Base-by-base conservation (phyloP, 35 echinoderm and acorn worm genomes). In the Hemicentrotus pulcherrimus region DNA sequence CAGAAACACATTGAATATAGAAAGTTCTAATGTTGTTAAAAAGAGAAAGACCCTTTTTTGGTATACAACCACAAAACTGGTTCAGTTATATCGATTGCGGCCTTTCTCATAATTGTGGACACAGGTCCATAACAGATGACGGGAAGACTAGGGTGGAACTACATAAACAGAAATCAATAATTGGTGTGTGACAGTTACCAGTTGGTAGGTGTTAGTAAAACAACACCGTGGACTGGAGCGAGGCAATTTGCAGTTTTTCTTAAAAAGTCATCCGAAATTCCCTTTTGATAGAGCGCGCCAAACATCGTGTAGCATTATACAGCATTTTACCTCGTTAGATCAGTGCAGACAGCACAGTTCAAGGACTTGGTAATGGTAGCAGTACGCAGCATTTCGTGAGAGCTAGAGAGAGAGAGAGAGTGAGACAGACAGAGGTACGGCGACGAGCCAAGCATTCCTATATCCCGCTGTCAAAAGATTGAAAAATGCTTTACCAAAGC, bases 371-470 rank as follows among this genome's bases (percentile, higher is more conserved):
- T 55, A 55, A 55, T 55, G 50, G 50, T 55, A 55, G 50, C 15
- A 28, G 65, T 78, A 78, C 65, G 65, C 65, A 78, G 65, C 65
- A 78, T 78, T 78, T 78, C 28, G 22, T 7, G 28, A 78, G 28
- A 14, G 50, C 8, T 14, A 55, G 14, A 8, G 50, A 55, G 50
- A 59, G 52, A 59, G 52, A 59, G 35, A 59, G 52, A 16, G 50
- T 11, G 52, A 55, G 50, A 55, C 14, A 10, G 50, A 59, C 3
- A 59, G 16, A n/a, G 65, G 6, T 4, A 78, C 65, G 24, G 24
- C 65, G 65, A n/a, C 65, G 22, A 78, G 65, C 65, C 65, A 78
- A 78, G 65, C 65, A 78, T 78, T 78, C 65, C 65, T 78, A n/a
- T 78, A 78, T 78, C 65, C 65, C 65, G 65, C 65, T 78, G 65